Percentiles rank a stretch among this genome's conserved stretches.
phyloP scores from a whole-genome alignment of 2,888 invertebrate species.

The Zygogramma bicolorata region DNA sequence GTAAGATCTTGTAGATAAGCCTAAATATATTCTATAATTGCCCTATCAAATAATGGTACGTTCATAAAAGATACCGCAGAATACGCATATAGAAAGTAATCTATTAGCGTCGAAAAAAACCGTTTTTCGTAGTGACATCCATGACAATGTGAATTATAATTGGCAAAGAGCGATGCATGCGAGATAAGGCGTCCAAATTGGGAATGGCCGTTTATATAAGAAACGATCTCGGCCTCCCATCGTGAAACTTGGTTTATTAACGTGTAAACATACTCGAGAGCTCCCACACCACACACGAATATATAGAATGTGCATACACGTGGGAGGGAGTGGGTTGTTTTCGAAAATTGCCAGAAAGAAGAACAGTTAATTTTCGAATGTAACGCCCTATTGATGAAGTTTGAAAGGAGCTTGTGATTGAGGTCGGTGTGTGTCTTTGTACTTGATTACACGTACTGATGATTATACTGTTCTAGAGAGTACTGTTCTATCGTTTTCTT shows the following conservation, averaged over 20 bases:
- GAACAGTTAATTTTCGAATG: background rate
- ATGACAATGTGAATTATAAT: constrained; percentile 6
- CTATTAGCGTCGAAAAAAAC: background rate
- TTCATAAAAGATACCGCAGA: background rate
- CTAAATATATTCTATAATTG: constrained; percentile 1
- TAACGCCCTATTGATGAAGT: background rate
- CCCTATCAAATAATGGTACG: background rate
- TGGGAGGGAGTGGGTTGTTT: background rate
- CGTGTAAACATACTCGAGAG: background rate
- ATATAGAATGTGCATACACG: background rate
- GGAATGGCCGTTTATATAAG: constrained; percentile 7
- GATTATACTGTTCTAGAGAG: too few relatives aligned
- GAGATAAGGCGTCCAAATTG: constrained; percentile 8
- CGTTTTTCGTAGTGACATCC: constrained; percentile 3
- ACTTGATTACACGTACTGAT: too few relatives aligned
- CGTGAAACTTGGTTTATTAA: constrained; percentile 10
- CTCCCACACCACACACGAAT: constrained; percentile 12
- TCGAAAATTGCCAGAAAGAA: background rate
- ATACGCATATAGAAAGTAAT: background rate
- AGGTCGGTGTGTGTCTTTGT: too few relatives aligned
- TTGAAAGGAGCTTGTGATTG: background rate
- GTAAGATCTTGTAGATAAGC: constrained; percentile 15
- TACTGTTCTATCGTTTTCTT: too few relatives aligned
- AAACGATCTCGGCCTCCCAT: background rate
- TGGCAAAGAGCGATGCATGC: constrained; percentile 1